phyloP scores from a whole-genome alignment of 1,140 invertebrate genomes.

The Lucilia sericata region DNA sequence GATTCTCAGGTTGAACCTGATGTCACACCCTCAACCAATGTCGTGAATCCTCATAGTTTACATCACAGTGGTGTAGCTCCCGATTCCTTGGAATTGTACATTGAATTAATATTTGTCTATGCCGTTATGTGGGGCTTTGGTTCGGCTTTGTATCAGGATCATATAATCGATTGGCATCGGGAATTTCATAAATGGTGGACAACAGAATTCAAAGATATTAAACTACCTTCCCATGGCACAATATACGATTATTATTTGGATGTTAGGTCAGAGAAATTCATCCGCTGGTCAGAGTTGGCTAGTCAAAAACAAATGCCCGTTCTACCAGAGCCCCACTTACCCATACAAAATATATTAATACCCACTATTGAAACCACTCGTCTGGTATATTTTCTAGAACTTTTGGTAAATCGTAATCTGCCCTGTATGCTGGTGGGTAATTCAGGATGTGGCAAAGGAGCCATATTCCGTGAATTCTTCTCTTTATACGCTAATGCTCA shows the following conservation, averaged over 20 bases:
- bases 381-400: slow-evolving; percentile 89
- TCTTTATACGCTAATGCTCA: slow-evolving; percentile 68
- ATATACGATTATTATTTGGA: slow-evolving; percentile 95
- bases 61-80: slow-evolving; percentile 55
- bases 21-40: neutral
- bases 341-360: slow-evolving; percentile 82
- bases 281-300: slow-evolving; percentile 84
- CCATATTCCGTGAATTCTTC: slow-evolving; percentile 88
- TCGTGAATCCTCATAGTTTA: slow-evolving; percentile 53
- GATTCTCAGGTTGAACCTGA: slow-evolving; percentile 67
- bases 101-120: slow-evolving; percentile 93
- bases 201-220: slow-evolving; percentile 91
- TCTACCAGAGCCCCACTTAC: slow-evolving; percentile 76
- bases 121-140: slow-evolving; percentile 94
- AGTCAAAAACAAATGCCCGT: slow-evolving; percentile 85
- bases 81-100: slow-evolving; percentile 53
- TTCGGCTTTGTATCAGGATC: slow-evolving; percentile 90
- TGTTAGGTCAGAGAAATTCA: slow-evolving; percentile 83
- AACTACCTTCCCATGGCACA: slow-evolving; percentile 84
- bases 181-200: slow-evolving; percentile 88
- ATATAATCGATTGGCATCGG: slow-evolving; percentile 86
- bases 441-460: slow-evolving; percentile 89
- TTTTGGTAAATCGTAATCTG: slow-evolving; percentile 82
- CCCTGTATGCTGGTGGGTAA: slow-evolving; percentile 93
- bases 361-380: slow-evolving; percentile 91